phyloP scores from a whole-genome alignment of 2,888 invertebrate genomes.

The Schrankia costaestrigalis region DNA sequence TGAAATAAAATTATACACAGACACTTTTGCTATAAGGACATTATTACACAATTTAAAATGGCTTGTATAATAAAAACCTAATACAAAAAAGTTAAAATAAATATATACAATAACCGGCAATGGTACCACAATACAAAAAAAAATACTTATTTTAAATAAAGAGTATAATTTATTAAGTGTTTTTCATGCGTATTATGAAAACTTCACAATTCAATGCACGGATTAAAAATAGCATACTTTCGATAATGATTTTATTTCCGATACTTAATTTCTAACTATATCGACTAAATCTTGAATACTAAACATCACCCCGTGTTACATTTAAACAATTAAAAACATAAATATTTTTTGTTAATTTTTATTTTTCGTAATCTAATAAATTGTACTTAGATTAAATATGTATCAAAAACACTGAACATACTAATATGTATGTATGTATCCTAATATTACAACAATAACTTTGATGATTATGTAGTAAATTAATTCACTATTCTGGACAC shows the following conservation, averaged over 20 bases:
- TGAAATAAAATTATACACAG: conserved; percentile 23
- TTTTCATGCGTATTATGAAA: conserved; percentile 39
- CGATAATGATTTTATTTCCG: conserved; percentile 33
- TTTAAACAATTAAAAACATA: conserved; percentile 11
- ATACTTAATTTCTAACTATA: conserved; percentile 51
- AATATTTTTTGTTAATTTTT: no score
- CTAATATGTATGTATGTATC: no score
- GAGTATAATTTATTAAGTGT: conserved; percentile 38
- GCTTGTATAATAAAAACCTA: no score
- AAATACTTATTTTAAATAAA: conserved; percentile 43
- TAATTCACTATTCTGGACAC: no score
- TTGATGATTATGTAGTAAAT: no score
- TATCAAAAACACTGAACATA: not conserved
- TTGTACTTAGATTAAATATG: conserved; percentile 5
- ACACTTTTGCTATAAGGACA: conserved; percentile 24
- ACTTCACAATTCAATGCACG: conserved; percentile 18
- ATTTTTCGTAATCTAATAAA: not conserved
- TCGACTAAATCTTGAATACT: conserved; percentile 49
- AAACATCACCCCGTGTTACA: conserved; percentile 28
- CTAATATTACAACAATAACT: no score
- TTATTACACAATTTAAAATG: no score
- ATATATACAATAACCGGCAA: conserved; percentile 41
- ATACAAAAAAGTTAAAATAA: no score
- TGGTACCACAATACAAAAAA: conserved; percentile 29
- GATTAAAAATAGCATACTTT: conserved; percentile 21